Conservation (phyloP, 1,140 invertebrate species). For the Atopsyche davidsoni region DNA sequence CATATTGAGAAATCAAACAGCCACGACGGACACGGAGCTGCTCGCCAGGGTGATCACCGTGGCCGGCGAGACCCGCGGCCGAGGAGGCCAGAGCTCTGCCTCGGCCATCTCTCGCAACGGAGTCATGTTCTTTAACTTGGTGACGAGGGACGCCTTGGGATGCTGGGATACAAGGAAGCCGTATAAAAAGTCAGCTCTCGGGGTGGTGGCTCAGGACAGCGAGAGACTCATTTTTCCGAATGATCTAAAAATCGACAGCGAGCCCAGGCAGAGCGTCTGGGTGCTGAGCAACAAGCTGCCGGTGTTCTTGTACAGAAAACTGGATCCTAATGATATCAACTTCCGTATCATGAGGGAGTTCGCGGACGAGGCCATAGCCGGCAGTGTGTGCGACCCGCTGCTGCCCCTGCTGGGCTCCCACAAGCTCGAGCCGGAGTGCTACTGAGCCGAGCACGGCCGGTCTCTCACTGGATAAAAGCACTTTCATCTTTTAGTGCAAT, state of each 20-base stretch:
- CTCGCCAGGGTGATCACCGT: slow-evolving; percentile 53
- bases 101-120: slow-evolving; percentile 64
- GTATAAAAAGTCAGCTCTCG: slow-evolving; percentile 56
- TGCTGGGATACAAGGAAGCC: slow-evolving; percentile 74
- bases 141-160: slow-evolving; percentile 63
- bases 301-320: slow-evolving; percentile 61
- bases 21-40: slow-evolving; percentile 45
- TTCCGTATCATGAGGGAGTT: slow-evolving; percentile 63
- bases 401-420: slow-evolving; percentile 10
- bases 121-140: slow-evolving; percentile 72
- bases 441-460: no score
- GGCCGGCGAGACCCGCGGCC: slow-evolving; percentile 56
- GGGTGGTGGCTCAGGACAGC: slow-evolving; percentile 53
- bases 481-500: no score
- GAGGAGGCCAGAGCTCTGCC: slow-evolving; percentile 62
- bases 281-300: slow-evolving; percentile 67
- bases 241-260: slow-evolving; percentile 68
- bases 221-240: slow-evolving; percentile 68
- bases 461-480: no score
- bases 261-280: slow-evolving; percentile 63
- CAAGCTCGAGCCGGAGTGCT: slow-evolving; percentile 22
- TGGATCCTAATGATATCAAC: slow-evolving; percentile 62
- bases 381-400: slow-evolving; percentile 63
- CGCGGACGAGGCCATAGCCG: slow-evolving; percentile 52
- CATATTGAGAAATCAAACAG: slow-evolving; percentile 53